Evolutionary conservation across 2,797 vertebrate genomes (phyloP).

Genomic region (Botia almorhae): DNA sequence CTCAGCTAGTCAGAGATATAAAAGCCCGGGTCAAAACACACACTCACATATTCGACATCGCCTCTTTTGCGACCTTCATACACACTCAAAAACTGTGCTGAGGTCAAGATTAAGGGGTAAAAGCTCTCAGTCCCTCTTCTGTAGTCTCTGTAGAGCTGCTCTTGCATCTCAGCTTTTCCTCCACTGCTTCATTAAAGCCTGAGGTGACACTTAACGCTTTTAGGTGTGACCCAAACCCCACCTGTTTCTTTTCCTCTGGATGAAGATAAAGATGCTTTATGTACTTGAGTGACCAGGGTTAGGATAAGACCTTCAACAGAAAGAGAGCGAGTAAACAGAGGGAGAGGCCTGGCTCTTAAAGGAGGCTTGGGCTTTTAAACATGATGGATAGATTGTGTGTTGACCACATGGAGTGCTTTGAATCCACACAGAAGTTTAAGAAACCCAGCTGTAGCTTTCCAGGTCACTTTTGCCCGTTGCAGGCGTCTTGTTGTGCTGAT

Average conservation of each 20-base stretch:
- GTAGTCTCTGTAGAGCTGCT: conserved; percentile 12
- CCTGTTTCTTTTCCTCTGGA: conserved; percentile 57
- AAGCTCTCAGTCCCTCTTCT: conserved; percentile 1
- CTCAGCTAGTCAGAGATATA: not conserved
- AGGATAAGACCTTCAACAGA: conserved; percentile 71
- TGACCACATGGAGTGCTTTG: conserved; percentile 76
- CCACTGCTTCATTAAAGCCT: conserved; percentile 59
- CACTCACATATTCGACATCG: not conserved
- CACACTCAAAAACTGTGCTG: not conserved
- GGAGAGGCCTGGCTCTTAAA: conserved; percentile 66
- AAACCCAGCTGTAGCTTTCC: conserved; percentile 66
- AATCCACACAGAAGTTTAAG: conserved; percentile 73
- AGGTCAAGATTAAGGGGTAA: conserved; percentile 24
- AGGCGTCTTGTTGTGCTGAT: conserved; percentile 9
- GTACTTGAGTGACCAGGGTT: conserved; percentile 71
- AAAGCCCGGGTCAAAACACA: not conserved
- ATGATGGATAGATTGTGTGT: conserved; percentile 77
- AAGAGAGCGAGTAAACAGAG: conserved; percentile 18
- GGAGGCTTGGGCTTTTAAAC: conserved; percentile 75
- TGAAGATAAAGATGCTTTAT: conserved; percentile 77
- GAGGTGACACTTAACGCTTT: conserved; percentile 74
- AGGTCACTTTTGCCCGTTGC: conserved; percentile 59
- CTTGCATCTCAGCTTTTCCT: not conserved
- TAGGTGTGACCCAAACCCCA: conserved; percentile 67
- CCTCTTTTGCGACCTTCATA: not conserved